Conservation (phyloP, 2,113 vertebrate genomes). For the Desmodus rotundus region DNA sequence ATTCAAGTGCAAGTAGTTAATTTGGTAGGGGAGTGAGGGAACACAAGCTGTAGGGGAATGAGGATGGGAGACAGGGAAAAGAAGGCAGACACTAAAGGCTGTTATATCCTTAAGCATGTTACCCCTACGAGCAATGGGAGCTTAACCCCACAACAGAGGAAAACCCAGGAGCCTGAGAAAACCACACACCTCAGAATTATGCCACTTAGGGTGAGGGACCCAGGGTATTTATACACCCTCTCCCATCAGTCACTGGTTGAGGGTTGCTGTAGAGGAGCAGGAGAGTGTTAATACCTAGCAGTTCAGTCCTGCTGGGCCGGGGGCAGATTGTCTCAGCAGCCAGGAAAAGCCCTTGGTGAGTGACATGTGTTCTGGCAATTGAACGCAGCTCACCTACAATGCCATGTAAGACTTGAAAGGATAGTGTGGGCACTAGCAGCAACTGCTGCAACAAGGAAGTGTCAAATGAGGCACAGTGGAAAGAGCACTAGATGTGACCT, state of each 20-base stretch:
- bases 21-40: neutral
- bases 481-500: neutral
- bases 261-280: no score
- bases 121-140: neutral
- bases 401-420: neutral
- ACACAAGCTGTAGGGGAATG: neutral
- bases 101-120: neutral
- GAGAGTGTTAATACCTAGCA: neutral
- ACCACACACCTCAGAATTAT: neutral
- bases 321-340: neutral
- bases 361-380: no score
- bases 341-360: neutral
- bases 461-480: neutral
- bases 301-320: neutral
- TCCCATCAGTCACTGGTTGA: neutral
- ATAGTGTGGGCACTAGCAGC: neutral
- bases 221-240: neutral
- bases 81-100: neutral
- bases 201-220: neutral
- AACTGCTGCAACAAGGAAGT: neutral
- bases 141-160: neutral
- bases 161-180: neutral
- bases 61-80: neutral
- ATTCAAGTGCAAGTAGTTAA: neutral
- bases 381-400: neutral